Evolutionary conservation across 2,888 invertebrate species (phyloP).

Genomic region (Arrhopalites spinosus): DNA sequence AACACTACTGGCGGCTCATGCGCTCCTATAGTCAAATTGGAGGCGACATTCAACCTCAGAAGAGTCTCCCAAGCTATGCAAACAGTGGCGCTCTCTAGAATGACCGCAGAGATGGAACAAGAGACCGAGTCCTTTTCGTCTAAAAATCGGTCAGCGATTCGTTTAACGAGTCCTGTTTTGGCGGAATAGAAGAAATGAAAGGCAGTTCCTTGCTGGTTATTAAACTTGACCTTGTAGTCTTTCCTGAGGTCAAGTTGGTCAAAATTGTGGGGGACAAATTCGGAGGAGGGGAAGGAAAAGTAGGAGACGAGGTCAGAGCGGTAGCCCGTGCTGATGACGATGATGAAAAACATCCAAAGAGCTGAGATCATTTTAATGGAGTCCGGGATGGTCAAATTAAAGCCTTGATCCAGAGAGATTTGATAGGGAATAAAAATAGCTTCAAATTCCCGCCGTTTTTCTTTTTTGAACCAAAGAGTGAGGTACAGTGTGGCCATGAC

Average conservation of each 20-base stretch:
- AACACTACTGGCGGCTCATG: not conserved
- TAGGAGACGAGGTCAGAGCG: constrained; percentile 6
- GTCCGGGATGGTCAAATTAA: not conserved
- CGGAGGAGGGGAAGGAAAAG: not conserved
- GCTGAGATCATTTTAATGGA: not conserved
- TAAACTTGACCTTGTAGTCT: constrained; percentile 6
- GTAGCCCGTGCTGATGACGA: constrained; percentile 18
- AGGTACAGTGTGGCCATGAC: not conserved
- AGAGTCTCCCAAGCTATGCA: constrained; percentile 1
- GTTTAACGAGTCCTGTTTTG: not conserved
- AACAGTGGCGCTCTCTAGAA: not conserved
- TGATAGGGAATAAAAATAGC: constrained; percentile 11
- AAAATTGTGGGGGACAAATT: constrained; percentile 3
- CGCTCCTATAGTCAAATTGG: constrained; percentile 11
- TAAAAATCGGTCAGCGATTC: not conserved
- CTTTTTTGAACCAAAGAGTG: not conserved
- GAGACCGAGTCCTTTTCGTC: not conserved
- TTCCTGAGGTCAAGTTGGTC: not conserved
- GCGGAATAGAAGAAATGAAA: constrained; percentile 15
- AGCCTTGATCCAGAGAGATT: constrained; percentile 13
- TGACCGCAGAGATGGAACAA: constrained; percentile 2
- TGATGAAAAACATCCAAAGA: constrained; percentile 26
- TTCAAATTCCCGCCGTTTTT: not conserved
- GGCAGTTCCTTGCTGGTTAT: constrained; percentile 5
- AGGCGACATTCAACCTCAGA: not conserved